phyloP scores from a whole-genome alignment of 2,113 vertebrate species.

The Lagopus muta region DNA sequence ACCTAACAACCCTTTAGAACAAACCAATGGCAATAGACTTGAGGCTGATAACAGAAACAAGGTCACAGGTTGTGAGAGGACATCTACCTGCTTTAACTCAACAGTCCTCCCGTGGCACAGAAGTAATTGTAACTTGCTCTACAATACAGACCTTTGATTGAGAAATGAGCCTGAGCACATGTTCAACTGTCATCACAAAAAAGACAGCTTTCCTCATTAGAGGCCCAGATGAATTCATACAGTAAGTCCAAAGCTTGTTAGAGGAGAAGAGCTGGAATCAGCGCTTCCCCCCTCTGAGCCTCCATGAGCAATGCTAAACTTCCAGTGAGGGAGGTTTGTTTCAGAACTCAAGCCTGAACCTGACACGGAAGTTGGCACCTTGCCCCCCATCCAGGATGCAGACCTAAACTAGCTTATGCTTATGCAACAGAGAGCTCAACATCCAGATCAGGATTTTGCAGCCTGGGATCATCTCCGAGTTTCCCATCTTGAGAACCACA shows the following conservation, averaged over 20 bases:
- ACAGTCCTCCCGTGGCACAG: not conserved
- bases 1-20: not conserved
- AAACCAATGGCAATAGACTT: not conserved
- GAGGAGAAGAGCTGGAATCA: not conserved
- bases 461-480: not conserved
- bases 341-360: not conserved
- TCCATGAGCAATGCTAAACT: not conserved
- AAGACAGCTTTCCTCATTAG: conserved; percentile 20
- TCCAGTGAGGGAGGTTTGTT: not conserved
- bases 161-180: conserved; percentile 2
- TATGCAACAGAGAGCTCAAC: not conserved
- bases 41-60: not conserved
- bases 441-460: not conserved
- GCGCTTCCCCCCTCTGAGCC: not conserved
- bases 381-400: fast-evolving
- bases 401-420: not conserved
- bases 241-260: not conserved
- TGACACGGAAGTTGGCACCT: conserved; percentile 3
- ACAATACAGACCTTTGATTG: conserved; percentile 5
- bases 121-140: conserved; percentile 1
- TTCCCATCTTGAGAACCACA: not conserved
- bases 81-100: not conserved
- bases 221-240: conserved; percentile 2
- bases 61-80: not conserved
- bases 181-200: conserved; percentile 43